These are phyloP conservation scores for Trematocara marginatum DNA, from an alignment of 2,113 vertebrate genomes.

Conservation along the genomic window DNA sequence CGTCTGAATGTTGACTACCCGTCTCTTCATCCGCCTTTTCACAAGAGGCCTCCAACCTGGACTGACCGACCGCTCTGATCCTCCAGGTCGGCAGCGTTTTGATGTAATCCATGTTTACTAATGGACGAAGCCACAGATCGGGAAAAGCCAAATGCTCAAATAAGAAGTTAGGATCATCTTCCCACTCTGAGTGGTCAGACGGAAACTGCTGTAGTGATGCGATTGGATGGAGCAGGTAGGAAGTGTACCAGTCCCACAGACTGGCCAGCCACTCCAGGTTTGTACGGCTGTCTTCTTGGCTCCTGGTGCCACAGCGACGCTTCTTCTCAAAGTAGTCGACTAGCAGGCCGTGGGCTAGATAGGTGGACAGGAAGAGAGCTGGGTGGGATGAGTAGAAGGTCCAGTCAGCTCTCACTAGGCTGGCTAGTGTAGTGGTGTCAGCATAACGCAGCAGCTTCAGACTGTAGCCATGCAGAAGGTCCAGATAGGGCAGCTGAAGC, in stretches of 20 bases:
- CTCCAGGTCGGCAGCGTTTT: slow-evolving; percentile 88
- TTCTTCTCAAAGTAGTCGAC: slow-evolving; percentile 98
- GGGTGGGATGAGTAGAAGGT: slow-evolving; percentile 97
- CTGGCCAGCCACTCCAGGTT: slow-evolving; percentile 95
- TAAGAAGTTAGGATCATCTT: slow-evolving; percentile 87
- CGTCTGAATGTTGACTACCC: neutral
- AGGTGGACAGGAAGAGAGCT: slow-evolving; percentile 92
- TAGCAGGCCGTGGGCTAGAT: slow-evolving; percentile 89
- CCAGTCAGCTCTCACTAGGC: slow-evolving; percentile 93
- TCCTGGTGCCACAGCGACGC: slow-evolving; percentile 77
- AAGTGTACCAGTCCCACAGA: slow-evolving; percentile 98
- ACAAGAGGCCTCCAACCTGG: neutral
- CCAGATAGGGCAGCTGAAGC: slow-evolving; percentile 91
- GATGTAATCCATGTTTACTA: slow-evolving; percentile 92
- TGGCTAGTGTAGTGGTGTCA: slow-evolving; percentile 90
- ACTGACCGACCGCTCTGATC: slow-evolving; percentile 63
- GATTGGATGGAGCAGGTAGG: slow-evolving; percentile 91
- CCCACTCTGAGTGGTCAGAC: slow-evolving; percentile 86
- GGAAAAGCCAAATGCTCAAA: slow-evolving; percentile 91
- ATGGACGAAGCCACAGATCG: slow-evolving; percentile 92
- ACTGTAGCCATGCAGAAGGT: slow-evolving; percentile 90
- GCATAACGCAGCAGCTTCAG: slow-evolving; percentile 91
- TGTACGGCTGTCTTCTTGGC: slow-evolving; percentile 85
- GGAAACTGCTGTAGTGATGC: slow-evolving; percentile 89
- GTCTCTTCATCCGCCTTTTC: neutral